phyloP scores from a whole-genome alignment of 2,888 invertebrate species.

The Coleophora deauratella region DNA sequence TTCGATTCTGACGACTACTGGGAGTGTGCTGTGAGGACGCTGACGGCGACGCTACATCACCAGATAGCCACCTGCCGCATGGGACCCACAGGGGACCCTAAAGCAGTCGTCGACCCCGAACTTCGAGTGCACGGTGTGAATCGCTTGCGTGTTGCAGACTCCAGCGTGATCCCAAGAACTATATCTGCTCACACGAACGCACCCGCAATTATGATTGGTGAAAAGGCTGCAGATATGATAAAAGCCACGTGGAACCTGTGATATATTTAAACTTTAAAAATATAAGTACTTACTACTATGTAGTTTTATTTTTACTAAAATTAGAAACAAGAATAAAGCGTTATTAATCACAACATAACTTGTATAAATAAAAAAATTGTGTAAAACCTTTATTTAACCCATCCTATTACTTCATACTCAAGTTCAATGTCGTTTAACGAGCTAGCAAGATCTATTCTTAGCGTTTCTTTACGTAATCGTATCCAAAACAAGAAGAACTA shows the following conservation, averaged over 20 bases:
- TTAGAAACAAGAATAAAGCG: not conserved
- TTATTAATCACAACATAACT: not conserved
- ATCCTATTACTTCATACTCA: too few relatives aligned
- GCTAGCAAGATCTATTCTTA: too few relatives aligned
- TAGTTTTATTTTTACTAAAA: not conserved
- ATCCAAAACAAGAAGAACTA: too few relatives aligned
- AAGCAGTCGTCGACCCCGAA: conserved; percentile 77
- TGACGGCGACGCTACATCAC: conserved; percentile 77
- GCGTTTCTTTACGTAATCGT: too few relatives aligned
- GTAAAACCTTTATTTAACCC: too few relatives aligned
- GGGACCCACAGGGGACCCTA: conserved; percentile 77
- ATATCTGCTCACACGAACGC: conserved; percentile 80
- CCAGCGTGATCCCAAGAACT: conserved; percentile 78
- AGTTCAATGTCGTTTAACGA: too few relatives aligned
- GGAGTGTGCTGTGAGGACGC: conserved; percentile 77
- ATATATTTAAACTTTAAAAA: not conserved
- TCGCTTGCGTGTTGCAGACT: conserved; percentile 77
- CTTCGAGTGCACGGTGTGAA: conserved; percentile 76
- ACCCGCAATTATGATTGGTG: conserved; percentile 81
- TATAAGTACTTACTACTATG: not conserved
- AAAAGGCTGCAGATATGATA: conserved; percentile 80
- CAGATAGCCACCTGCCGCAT: conserved; percentile 81
- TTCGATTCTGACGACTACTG: conserved; percentile 80
- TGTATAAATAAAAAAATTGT: not conserved
- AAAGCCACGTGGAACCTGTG: conserved; percentile 54